Percentiles rank a stretch among this genome's conserved stretches.
These are phyloP conservation scores for Drosophila ercepeae DNA, from an alignment of 1,140 invertebrate species.

Conservation along the genomic window DNA sequence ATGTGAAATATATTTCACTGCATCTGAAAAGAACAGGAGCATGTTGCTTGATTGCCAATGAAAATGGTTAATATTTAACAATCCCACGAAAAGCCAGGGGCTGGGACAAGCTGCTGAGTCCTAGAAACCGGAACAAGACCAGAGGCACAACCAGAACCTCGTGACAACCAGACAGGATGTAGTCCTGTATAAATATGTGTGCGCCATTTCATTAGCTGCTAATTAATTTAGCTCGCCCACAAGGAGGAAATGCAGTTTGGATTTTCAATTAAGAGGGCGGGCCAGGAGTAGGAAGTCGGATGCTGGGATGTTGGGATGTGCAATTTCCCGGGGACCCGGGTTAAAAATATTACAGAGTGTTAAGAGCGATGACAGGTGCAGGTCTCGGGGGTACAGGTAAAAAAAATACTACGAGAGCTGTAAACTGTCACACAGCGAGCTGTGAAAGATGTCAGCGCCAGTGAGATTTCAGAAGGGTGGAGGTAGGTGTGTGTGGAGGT, in stretches of 20 bases:
- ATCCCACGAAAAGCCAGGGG: not conserved
- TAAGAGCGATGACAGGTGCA: slow-evolving; percentile 41
- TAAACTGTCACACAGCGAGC: slow-evolving; percentile 51
- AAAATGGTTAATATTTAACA: slow-evolving; percentile 61
- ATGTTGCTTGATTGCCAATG: slow-evolving; percentile 61
- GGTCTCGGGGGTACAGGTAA: slow-evolving; percentile 9
- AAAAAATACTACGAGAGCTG: slow-evolving; percentile 35
- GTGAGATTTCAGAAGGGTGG: slow-evolving; percentile 6
- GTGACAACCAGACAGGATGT: slow-evolving; percentile 32
- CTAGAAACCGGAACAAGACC: slow-evolving; percentile 4
- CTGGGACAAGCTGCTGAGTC: not conserved
- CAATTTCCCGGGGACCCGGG: slow-evolving; percentile 2
- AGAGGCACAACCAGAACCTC: slow-evolving; percentile 3
- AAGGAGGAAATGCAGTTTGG: slow-evolving; percentile 40
- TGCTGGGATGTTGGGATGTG: slow-evolving; percentile 4
- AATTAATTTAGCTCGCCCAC: slow-evolving; percentile 63
- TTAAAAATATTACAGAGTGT: slow-evolving; percentile 44
- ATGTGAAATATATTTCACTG: not conserved
- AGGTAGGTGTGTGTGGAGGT: too few species aligned
- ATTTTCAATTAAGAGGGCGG: slow-evolving; percentile 62
- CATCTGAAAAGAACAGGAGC: not conserved
- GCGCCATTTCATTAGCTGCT: slow-evolving; percentile 71
- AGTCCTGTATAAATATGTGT: slow-evolving; percentile 65
- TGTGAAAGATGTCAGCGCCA: slow-evolving; percentile 70
- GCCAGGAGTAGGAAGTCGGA: not conserved